phyloP scores from a whole-genome alignment of 2,113 vertebrate genomes.

The Tragelaphus buxtoni region DNA sequence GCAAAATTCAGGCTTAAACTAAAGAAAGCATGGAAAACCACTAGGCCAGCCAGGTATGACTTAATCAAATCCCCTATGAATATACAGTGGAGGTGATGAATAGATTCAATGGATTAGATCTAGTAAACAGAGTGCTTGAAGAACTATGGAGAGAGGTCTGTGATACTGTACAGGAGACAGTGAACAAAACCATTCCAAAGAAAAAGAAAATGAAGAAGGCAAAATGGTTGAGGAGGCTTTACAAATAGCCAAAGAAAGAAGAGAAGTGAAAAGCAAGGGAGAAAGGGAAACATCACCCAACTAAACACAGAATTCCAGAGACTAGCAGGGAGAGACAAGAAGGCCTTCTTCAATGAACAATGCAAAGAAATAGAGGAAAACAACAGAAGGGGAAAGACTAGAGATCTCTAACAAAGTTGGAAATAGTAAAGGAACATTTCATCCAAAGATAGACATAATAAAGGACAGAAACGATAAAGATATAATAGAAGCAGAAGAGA shows the following conservation, averaged over 20 bases:
- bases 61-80: not conserved
- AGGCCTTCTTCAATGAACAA: not conserved
- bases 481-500: not conserved
- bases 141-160: not conserved
- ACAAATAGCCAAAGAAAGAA: not conserved
- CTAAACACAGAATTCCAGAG: not conserved
- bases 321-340: not conserved
- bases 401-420: not conserved
- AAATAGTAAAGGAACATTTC: not conserved
- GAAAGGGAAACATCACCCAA: not conserved
- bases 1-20: not conserved
- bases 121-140: not conserved
- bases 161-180: not conserved
- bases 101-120: not conserved
- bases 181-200: not conserved
- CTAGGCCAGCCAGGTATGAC: not conserved
- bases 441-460: not conserved
- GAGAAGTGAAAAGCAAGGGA: not conserved
- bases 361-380: not conserved
- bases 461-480: not conserved
- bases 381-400: not conserved
- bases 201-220: not conserved
- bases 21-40: not conserved
- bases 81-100: not conserved
- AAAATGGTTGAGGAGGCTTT: not conserved